These are phyloP conservation scores for Pandemis corylana DNA, from an alignment of 2,888 invertebrate genomes.

Conservation along the genomic window DNA sequence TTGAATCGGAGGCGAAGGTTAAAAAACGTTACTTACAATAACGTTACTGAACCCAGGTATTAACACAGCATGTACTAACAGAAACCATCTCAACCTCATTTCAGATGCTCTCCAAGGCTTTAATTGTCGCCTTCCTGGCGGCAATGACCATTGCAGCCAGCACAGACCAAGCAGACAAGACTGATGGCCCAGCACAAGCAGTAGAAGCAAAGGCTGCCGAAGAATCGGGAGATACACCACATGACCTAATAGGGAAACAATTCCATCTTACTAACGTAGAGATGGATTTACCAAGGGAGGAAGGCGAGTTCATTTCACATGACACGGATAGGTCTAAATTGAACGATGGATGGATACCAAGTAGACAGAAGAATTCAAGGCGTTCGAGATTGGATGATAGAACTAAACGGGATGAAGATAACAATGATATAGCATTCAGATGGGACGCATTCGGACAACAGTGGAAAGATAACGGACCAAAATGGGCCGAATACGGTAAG, in stretches of 20 bases:
- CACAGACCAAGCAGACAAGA: not conserved
- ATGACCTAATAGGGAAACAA: not conserved
- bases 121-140: not conserved
- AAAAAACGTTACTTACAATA: too few species aligned
- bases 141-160: not conserved
- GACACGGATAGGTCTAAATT: not conserved
- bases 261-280: not conserved
- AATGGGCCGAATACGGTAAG: too few species aligned
- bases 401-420: not conserved
- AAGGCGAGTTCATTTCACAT: not conserved
- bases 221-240: not conserved
- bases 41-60: too few species aligned
- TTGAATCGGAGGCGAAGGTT: too few species aligned
- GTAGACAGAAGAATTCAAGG: not conserved
- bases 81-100: not conserved
- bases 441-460: not conserved
- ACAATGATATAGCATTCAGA: not conserved
- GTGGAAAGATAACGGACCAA: not conserved
- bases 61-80: not conserved
- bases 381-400: not conserved
- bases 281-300: not conserved
- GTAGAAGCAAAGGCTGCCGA: not conserved
- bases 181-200: not conserved
- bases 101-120: not conserved
- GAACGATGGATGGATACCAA: conserved; percentile 8